A percentile compares a stretch with the other conserved stretches of the same genome.
phyloP scores from a whole-genome alignment of 2,888 invertebrate species.

The Pyrgus malvae region DNA sequence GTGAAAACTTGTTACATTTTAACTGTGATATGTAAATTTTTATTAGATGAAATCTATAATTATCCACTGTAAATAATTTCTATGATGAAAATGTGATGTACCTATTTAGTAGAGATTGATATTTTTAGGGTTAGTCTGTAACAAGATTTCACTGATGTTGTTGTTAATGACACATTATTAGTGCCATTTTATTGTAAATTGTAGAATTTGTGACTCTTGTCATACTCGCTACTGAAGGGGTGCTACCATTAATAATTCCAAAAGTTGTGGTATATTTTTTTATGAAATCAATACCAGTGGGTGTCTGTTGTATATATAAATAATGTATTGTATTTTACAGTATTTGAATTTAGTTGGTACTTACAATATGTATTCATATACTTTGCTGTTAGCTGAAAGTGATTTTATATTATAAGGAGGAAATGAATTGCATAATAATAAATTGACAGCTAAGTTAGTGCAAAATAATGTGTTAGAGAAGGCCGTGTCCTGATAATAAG shows the following conservation, averaged over 20 bases:
- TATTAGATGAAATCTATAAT: constrained; percentile 78
- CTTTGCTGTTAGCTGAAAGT: constrained; percentile 77
- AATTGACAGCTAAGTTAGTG: constrained; percentile 76
- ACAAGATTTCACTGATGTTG: constrained; percentile 79
- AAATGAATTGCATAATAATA: constrained; percentile 79
- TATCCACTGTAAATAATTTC: constrained; percentile 74
- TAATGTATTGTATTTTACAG: constrained; percentile 79
- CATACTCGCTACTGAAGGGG: constrained; percentile 83
- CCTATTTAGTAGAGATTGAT: constrained; percentile 65
- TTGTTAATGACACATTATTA: constrained; percentile 77
- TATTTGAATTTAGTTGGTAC: constrained; percentile 80
- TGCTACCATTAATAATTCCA: constrained; percentile 83
- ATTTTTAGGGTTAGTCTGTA: constrained; percentile 78
- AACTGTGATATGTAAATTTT: constrained; percentile 80
- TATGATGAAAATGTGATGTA: constrained; percentile 70
- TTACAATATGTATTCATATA: constrained; percentile 79
- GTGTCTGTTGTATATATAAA: constrained; percentile 78
- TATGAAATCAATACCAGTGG: constrained; percentile 80
- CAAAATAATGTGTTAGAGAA: constrained; percentile 70
- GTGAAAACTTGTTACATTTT: constrained; percentile 82
- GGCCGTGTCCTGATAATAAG: constrained; percentile 75
- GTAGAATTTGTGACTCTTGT: constrained; percentile 81
- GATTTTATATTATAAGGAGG: constrained; percentile 78
- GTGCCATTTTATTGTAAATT: constrained; percentile 82
- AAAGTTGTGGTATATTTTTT: constrained; percentile 79